Percentiles rank a stretch among this genome's conserved stretches.
Evolutionary conservation across 1,140 invertebrate genomes (phyloP).

Genomic region (Papilio polyxenes): DNA sequence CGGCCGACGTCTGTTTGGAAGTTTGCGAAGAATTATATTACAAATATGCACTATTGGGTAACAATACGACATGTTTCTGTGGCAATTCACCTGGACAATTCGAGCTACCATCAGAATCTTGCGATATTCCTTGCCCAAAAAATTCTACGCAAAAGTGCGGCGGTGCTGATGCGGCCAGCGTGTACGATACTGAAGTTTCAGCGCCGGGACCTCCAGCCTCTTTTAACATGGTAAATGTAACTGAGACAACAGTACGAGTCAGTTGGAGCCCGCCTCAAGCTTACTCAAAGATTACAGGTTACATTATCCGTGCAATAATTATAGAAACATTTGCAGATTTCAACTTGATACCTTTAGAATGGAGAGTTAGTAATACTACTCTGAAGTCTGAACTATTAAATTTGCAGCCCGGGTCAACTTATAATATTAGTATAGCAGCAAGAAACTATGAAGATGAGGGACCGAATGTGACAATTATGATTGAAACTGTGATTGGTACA

Average conservation of each 20-base stretch:
- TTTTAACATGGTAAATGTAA: constrained; percentile 73
- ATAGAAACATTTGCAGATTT: constrained; percentile 76
- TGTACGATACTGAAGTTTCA: constrained; percentile 78
- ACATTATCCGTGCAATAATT: constrained; percentile 75
- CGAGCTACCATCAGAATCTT: constrained; percentile 60
- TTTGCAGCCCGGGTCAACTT: constrained; percentile 86
- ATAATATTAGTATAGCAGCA: constrained; percentile 86
- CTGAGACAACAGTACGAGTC: constrained; percentile 79
- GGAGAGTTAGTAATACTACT: constrained; percentile 78
- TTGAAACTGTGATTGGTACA: constrained; percentile 86
- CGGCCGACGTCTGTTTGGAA: constrained; percentile 72
- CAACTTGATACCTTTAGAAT: constrained; percentile 66
- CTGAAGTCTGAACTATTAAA: constrained; percentile 80
- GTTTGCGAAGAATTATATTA: constrained; percentile 76
- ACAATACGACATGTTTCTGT: constrained; percentile 76
- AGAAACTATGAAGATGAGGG: constrained; percentile 83
- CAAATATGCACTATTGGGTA: constrained; percentile 72
- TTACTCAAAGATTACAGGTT: constrained; percentile 71
- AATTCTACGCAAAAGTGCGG: constrained; percentile 81
- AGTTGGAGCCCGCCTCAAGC: constrained; percentile 77
- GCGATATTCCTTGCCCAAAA: constrained; percentile 77
- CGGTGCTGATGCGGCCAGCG: constrained; percentile 78
- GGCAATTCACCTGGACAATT: constrained; percentile 67
- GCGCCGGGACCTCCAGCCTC: constrained; percentile 76
- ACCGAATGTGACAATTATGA: constrained; percentile 75